A percentile compares a stretch with the other conserved stretches of the same genome.
These are phyloP conservation scores for Orthonyx spaldingii DNA, from an alignment of 2,113 vertebrate species.

Conservation along the genomic window DNA sequence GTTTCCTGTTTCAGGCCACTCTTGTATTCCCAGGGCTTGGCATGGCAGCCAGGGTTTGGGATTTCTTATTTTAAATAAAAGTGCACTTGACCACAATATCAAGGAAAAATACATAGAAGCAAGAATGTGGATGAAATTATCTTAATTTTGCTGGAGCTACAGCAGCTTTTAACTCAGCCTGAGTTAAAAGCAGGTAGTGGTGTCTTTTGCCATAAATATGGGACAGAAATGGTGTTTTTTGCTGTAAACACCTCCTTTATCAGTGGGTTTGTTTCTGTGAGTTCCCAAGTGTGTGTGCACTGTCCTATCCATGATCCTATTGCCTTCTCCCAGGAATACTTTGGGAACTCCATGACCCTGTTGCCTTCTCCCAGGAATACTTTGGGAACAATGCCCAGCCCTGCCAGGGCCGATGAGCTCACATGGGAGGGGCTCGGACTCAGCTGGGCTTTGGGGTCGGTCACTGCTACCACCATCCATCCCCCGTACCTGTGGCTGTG, in stretches of 20 bases:
- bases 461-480: fast-evolving
- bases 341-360: fast-evolving
- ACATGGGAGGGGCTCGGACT: fast-evolving
- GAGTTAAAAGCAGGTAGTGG: no score
- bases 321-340: neutral
- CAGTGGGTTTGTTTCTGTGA: neutral
- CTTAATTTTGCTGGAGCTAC: neutral
- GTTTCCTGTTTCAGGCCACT: neutral
- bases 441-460: no score
- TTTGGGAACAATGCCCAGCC: neutral
- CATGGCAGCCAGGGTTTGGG: neutral
- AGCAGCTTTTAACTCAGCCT: neutral
- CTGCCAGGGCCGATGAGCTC: fast-evolving
- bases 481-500: neutral
- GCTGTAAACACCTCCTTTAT: neutral
- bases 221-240: no score
- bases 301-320: fast-evolving
- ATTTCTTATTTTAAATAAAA: neutral
- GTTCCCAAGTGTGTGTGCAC: neutral
- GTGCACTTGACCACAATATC: neutral
- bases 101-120: neutral
- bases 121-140: neutral
- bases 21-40: neutral
- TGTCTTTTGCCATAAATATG: neutral
- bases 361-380: fast-evolving